Evolutionary conservation across 2,888 invertebrate species (phyloP).

Genomic region (Hypselothyrea guttata): DNA sequence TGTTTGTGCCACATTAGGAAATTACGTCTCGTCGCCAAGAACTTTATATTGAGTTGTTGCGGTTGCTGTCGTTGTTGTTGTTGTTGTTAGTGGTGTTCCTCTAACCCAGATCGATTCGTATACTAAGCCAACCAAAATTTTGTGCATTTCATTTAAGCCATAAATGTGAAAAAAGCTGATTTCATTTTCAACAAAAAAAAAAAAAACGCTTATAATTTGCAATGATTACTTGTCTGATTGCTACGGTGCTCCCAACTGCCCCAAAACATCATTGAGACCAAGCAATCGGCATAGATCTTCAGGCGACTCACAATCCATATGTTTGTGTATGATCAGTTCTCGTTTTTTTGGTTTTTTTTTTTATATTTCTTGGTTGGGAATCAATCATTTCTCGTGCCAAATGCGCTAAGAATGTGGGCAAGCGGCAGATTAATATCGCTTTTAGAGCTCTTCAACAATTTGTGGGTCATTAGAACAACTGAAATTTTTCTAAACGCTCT

Average conservation of each 20-base stretch:
- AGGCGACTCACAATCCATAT: conserved; percentile 32
- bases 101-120: conserved; percentile 29
- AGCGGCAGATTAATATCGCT: conserved; percentile 42
- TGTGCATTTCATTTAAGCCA: conserved; percentile 29
- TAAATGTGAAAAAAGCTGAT: conserved; percentile 33
- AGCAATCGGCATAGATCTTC: conserved; percentile 49
- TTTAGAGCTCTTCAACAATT: conserved; percentile 33
- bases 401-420: conserved; percentile 43
- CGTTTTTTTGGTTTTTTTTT: conserved; percentile 7
- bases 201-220: conserved; percentile 53
- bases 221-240: conserved; percentile 44
- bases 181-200: conserved; percentile 60
- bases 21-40: conserved; percentile 37
- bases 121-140: conserved; percentile 20
- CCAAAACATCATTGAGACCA: conserved; percentile 22
- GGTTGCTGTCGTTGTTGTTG: conserved; percentile 10
- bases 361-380: conserved; percentile 26
- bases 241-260: conserved; percentile 30
- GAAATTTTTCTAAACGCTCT: conserved; percentile 56
- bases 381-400: conserved; percentile 23
- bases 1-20: conserved; percentile 39
- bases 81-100: conserved; percentile 32
- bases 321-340: conserved; percentile 21
- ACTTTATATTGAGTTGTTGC: conserved; percentile 13
- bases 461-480: conserved; percentile 69